Base-by-base conservation (phyloP, 2,888 invertebrate species). In the Ptychoptera albimana region DNA sequence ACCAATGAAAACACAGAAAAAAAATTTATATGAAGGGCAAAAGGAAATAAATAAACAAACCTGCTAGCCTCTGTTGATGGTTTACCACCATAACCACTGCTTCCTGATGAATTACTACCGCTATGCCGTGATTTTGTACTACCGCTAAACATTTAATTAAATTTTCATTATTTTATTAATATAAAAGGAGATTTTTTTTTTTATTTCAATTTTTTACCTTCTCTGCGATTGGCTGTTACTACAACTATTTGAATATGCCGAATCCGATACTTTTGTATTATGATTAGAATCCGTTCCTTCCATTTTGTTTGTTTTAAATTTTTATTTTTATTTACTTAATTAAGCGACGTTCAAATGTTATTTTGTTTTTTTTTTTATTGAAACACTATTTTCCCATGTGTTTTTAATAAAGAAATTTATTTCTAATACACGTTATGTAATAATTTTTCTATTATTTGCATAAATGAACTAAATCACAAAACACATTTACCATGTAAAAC, bases 171-270 rank as follows among this genome's bases (percentile, higher is more conserved):
- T 11, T 15, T 31, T 12, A 41, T 14, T 9, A 30, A 45, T 39
- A 14, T 31, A 32, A 43, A 42, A 35, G 13, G n/a, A 13, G 36
- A 45, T 36, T 13, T 5, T 14, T 16, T 35, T 35, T 2, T 45
- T 51, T 60, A 58, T 59, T n/a, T n/a, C n/a, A n/a, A n/a, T n/a
- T n/a, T n/a, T n/a, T n/a, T 58, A 85, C 85, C 85, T 86, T 58
- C 80, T 71, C 56, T 82, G 79, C 0, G 85, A 85, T 57, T 84
- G 83, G 54, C 83, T 84, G 63, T 85, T 84, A 55, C 81, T 81
- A 64, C 81, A 82, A 54, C 83, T 84, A 58, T 79, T 82, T 1
- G 84, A 83, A 58, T 85, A 86, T 9, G 78, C 85, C 2, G 86
- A 86, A 62, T 86, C 86, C 8, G 82, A 81, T 41, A 82, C 67